phyloP scores from a whole-genome alignment of 2,797 vertebrate species.

The Dryobates pubescens region DNA sequence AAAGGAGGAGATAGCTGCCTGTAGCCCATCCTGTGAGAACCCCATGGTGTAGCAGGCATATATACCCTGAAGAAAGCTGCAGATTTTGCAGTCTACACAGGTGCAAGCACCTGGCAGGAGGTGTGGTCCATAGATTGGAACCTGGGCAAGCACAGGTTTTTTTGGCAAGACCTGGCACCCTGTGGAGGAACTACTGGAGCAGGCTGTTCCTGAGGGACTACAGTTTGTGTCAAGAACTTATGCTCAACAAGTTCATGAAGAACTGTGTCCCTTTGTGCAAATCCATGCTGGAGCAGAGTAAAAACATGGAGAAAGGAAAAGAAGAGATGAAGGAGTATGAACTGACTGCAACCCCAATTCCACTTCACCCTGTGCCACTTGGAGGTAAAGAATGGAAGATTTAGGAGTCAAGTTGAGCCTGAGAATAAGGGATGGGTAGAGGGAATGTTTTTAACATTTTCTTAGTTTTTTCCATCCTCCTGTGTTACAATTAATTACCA shows the following conservation, averaged over 20 bases:
- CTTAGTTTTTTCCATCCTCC: background rate
- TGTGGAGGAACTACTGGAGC: background rate
- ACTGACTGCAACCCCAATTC: background rate
- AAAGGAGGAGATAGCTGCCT: background rate
- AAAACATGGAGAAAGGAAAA: background rate
- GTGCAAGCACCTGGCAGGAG: background rate
- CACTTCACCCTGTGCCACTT: rapidly evolving
- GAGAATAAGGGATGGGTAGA: background rate
- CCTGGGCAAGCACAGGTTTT: background rate
- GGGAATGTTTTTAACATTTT: background rate
- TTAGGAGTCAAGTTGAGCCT: background rate
- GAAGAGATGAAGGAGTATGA: background rate
- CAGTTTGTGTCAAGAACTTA: rapidly evolving
- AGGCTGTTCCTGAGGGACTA: background rate
- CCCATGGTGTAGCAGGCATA: rapidly evolving
- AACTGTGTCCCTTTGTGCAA: background rate
- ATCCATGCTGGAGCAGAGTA: background rate
- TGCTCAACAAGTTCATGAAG: background rate
- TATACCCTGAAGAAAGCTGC: background rate
- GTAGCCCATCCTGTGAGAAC: background rate
- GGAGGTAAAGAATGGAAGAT: rapidly evolving
- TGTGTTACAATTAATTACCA: background rate
- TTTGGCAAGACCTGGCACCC: background rate
- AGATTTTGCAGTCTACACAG: rapidly evolving
- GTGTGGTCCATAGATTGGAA: background rate